Base-by-base conservation (phyloP, 2,797 vertebrate genomes). In the Capromys pilorides region DNA sequence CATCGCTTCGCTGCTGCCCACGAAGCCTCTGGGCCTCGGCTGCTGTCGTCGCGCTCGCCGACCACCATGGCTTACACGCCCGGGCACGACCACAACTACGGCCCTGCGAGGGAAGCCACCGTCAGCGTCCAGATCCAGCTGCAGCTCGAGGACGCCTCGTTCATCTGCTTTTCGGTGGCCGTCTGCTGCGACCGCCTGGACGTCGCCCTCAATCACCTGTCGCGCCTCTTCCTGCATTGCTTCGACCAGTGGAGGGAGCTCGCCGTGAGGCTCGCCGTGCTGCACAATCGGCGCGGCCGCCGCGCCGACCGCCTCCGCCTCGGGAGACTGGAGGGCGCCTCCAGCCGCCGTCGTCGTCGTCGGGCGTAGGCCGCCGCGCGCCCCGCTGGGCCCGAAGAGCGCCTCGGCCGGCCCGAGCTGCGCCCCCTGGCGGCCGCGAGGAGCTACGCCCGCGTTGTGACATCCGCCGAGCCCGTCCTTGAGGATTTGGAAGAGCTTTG, bases 261-360 rank as follows among this genome's bases (percentile, higher is more conserved):
- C 0, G 66, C 75, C 0, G 19, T 92, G 79, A 75, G 8, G 33
- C 59, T 95, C 6, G n/a, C 77, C 22, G 0, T 0, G 4, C 10
- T 95, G 51, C 81, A 95, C 83, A 61, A 62, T 14, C 11, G 8
- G 79, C 62, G 49, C 0, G 33, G 33, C 0, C 83, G 85, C 28
- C 22, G 14, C 21, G 0, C 67, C 4, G 0, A 0, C 14, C 24
- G 81, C 2, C 33, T 0, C 0, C 0, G n/a, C 67, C 4, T 78
- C 51, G 0, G 0, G 5, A 19, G 16, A 16, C 54, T 54, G 13
- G 54, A 54, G 54, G 54, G 14, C 54, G 12, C 14, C 51, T 22
- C 77, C 81, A 0, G 6, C 80, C 12, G n/a, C n/a, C n/a, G n/a
- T n/a, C 45, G 86, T 92, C 8, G 24, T 0, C n/a, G 67, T 16